phyloP scores from a whole-genome alignment of 1,140 invertebrate species.

The Drosophila leontia region DNA sequence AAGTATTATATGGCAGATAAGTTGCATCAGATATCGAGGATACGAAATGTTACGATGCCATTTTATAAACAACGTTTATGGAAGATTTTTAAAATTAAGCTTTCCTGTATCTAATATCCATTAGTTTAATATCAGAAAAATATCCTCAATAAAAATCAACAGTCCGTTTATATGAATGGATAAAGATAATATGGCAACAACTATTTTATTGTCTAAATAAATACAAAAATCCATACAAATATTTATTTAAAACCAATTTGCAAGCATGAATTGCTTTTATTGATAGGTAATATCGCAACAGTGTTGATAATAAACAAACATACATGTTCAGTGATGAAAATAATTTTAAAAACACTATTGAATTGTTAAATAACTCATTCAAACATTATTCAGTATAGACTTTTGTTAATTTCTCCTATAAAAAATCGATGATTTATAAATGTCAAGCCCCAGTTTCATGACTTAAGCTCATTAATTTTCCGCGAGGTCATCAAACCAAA shows the following conservation, averaged over 20 bases:
- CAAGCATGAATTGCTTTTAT: neutral
- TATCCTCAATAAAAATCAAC: no score
- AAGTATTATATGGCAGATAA: conserved; percentile 15
- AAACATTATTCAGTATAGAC: neutral
- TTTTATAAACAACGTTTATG: neutral
- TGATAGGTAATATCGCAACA: neutral
- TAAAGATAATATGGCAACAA: no score
- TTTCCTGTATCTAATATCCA: neutral
- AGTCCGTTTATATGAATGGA: no score
- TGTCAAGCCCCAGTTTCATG: conserved; percentile 39
- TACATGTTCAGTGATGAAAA: neutral
- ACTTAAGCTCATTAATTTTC: conserved; percentile 24
- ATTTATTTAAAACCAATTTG: no score
- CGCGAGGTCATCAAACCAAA: conserved; percentile 72
- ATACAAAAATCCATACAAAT: no score
- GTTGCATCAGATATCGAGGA: conserved; percentile 30
- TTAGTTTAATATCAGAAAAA: no score
- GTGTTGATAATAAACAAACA: neutral
- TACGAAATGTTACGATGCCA: neutral
- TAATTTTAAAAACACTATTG: neutral
- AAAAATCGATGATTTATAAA: conserved; percentile 13
- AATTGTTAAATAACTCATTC: neutral
- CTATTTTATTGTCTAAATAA: no score
- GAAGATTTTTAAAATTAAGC: neutral
- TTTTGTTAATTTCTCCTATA: neutral